Evolutionary conservation across 2,797 vertebrate species (phyloP).

Genomic region (Setipinna tenuifilis): DNA sequence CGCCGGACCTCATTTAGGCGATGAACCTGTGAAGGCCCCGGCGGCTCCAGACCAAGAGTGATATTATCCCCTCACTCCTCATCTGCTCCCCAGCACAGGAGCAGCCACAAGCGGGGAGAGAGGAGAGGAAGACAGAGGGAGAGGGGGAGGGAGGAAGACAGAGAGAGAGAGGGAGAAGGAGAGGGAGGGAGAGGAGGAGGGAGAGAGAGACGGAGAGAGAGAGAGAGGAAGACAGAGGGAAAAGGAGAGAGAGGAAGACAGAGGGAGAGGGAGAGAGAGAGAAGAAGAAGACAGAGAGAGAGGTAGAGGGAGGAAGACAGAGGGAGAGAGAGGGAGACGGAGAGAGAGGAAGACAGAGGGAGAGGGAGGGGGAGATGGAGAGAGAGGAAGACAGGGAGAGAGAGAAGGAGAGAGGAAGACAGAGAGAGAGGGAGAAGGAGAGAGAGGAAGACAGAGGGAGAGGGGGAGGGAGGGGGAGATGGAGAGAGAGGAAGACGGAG

Average conservation of each 20-base stretch:
- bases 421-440: constrained; percentile 8
- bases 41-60: constrained; percentile 70
- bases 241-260: no score
- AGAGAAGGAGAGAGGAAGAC: constrained; percentile 28
- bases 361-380: background rate
- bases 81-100: constrained; percentile 64
- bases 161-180: constrained; percentile 57
- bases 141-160: constrained; percentile 58
- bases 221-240: no score
- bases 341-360: no score
- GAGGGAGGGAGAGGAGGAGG: background rate
- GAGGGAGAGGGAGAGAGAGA: no score
- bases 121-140: constrained; percentile 62
- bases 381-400: constrained; percentile 33
- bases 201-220: no score
- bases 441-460: constrained; percentile 31
- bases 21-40: constrained; percentile 65
- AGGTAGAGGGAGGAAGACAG: no score
- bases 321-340: no score
- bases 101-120: constrained; percentile 49
- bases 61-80: constrained; percentile 74
- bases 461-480: constrained; percentile 10
- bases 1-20: constrained; percentile 51
- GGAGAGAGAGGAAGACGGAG: background rate
- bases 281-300: no score